These are phyloP conservation scores for Columba janthina DNA, from an alignment of 2,113 vertebrate genomes.

Conservation along the genomic window DNA sequence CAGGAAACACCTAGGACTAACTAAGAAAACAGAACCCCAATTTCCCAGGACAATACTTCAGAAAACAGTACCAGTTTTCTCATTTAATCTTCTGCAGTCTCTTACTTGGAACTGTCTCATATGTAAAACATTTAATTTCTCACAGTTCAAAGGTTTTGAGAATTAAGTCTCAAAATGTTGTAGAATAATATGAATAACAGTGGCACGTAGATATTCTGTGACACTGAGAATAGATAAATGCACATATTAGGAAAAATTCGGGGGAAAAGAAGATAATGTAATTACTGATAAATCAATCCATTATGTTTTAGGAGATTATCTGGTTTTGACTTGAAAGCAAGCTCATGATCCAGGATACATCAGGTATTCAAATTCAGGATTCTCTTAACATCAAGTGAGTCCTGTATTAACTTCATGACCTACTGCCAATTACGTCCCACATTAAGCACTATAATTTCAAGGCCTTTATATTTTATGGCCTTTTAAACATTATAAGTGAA, in stretches of 20 bases:
- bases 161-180: not conserved
- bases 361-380: conserved; percentile 14
- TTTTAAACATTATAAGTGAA: not conserved
- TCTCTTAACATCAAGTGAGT: not conserved
- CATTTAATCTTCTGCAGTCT: not conserved
- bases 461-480: conserved; percentile 18
- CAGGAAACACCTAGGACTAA: not conserved
- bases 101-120: not conserved
- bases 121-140: not conserved
- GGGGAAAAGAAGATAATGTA: not conserved
- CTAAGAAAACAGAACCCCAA: not conserved
- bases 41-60: not conserved
- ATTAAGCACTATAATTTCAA: not conserved
- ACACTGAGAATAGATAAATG: not conserved
- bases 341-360: not conserved
- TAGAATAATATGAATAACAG: not conserved
- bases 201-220: not conserved
- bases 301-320: not conserved
- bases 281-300: not conserved
- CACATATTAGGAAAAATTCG: not conserved
- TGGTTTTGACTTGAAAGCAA: conserved; percentile 46
- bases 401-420: not conserved
- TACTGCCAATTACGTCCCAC: conserved; percentile 30
- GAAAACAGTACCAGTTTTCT: not conserved
- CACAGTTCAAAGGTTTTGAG: not conserved